phyloP scores from a whole-genome alignment of 2,797 vertebrate species.

The Moxostoma hubbsi region DNA sequence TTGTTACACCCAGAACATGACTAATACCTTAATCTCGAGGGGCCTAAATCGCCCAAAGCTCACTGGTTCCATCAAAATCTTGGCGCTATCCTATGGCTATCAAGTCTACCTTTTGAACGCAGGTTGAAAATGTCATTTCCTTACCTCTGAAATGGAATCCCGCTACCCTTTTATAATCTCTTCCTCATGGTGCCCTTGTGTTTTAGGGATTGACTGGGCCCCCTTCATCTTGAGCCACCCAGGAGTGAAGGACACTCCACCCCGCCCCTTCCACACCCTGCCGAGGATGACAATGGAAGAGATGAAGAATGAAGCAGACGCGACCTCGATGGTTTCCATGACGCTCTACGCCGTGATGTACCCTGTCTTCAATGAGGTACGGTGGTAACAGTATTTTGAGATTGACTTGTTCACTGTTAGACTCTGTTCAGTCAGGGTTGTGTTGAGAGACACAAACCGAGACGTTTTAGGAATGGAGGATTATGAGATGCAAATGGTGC shows the following conservation, averaged over 20 bases:
- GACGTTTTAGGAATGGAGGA: neutral
- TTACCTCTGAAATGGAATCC: slow-evolving; percentile 39
- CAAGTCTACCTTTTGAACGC: slow-evolving; percentile 27
- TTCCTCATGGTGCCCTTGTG: neutral
- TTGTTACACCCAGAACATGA: slow-evolving; percentile 3
- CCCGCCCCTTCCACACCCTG: slow-evolving; percentile 68
- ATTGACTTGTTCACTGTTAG: neutral
- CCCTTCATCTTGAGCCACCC: slow-evolving; percentile 46
- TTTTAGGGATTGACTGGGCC: slow-evolving; percentile 41
- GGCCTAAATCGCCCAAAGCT: slow-evolving; percentile 1
- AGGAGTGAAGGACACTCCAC: slow-evolving; percentile 76
- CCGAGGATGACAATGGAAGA: slow-evolving; percentile 97
- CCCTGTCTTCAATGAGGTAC: slow-evolving; percentile 93
- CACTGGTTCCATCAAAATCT: neutral
- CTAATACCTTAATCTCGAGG: slow-evolving; percentile 21
- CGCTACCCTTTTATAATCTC: slow-evolving; percentile 45
- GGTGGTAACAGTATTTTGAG: neutral
- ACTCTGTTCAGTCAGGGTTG: neutral
- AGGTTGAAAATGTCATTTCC: slow-evolving; percentile 44
- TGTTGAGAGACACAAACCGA: neutral
- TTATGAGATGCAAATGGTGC: slow-evolving; percentile 31
- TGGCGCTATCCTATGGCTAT: slow-evolving; percentile 22
- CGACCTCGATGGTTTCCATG: slow-evolving; percentile 90
- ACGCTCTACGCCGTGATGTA: slow-evolving; percentile 93
- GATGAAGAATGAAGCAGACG: slow-evolving; percentile 94